Evolutionary conservation across 2,113 vertebrate genomes (phyloP).

Genomic region (Canis aureus): DNA sequence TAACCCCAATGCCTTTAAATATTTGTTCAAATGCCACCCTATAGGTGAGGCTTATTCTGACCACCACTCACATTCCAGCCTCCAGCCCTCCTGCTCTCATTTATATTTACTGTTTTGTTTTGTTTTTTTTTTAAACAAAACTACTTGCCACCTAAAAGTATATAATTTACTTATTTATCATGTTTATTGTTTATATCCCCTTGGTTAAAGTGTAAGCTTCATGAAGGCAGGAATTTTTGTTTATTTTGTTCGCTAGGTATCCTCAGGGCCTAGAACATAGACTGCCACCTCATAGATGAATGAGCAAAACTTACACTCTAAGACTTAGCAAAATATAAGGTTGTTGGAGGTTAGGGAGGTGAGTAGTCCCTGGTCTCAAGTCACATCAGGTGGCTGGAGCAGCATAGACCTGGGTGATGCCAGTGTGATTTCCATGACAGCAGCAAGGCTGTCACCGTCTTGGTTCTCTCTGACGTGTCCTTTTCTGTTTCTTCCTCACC

Average conservation of each 20-base stretch:
- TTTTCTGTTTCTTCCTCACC: neutral
- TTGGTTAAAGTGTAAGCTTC: neutral
- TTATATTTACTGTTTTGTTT: neutral
- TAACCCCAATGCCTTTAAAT: conserved; percentile 7
- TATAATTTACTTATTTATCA: neutral
- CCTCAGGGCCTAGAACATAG: neutral
- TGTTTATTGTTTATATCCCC: neutral
- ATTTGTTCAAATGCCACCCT: neutral
- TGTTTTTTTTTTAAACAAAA: neutral
- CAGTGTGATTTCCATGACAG: neutral
- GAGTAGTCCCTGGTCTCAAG: neutral
- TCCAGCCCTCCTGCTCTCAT: neutral
- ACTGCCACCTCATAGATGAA: neutral
- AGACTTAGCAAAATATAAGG: neutral
- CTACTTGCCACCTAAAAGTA: neutral
- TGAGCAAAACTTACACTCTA: neutral
- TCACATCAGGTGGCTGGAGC: neutral
- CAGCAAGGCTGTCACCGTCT: neutral
- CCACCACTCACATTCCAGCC: neutral
- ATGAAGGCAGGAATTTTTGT: neutral
- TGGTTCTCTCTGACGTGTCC: neutral
- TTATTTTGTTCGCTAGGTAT: neutral
- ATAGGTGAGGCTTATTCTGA: neutral
- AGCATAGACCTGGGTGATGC: neutral
- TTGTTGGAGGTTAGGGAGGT: neutral